Evolutionary conservation across 2,113 vertebrate species (phyloP).

Genomic region (Pogona vitticeps): DNA sequence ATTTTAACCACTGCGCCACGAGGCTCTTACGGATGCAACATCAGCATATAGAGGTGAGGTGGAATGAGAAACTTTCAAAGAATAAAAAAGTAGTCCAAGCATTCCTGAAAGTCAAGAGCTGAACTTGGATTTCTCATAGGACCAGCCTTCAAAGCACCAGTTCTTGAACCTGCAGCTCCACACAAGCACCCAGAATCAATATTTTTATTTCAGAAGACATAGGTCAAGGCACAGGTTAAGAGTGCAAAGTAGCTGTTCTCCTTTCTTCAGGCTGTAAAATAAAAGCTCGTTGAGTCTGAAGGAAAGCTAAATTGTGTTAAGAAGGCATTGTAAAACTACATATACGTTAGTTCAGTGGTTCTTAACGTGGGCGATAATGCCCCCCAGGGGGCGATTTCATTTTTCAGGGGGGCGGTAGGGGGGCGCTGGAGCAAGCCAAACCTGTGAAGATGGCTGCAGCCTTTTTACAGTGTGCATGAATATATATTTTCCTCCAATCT

Average conservation of each 20-base stretch:
- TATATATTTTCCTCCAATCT: too few relatives aligned
- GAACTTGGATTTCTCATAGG: not conserved
- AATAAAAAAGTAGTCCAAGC: not conserved
- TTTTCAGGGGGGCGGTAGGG: too few relatives aligned
- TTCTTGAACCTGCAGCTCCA: not conserved
- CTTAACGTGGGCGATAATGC: too few relatives aligned
- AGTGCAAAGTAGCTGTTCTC: not conserved
- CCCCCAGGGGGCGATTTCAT: too few relatives aligned
- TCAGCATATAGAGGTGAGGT: not conserved
- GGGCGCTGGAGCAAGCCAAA: too few relatives aligned
- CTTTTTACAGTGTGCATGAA: too few relatives aligned
- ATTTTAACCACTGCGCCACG: too few relatives aligned
- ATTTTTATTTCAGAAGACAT: not conserved
- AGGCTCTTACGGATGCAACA: not conserved
- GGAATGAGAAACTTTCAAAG: not conserved
- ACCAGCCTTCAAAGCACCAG: not conserved
- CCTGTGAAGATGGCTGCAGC: too few relatives aligned
- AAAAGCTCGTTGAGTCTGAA: not conserved
- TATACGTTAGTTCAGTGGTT: too few relatives aligned
- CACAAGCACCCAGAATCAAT: not conserved
- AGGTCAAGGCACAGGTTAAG: not conserved
- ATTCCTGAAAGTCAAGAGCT: not conserved
- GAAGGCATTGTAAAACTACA: not conserved
- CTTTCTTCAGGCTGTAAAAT: not conserved
- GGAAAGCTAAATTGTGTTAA: not conserved